Conservation (phyloP, 1,140 invertebrate genomes). For the Bombus cullumanus region DNA sequence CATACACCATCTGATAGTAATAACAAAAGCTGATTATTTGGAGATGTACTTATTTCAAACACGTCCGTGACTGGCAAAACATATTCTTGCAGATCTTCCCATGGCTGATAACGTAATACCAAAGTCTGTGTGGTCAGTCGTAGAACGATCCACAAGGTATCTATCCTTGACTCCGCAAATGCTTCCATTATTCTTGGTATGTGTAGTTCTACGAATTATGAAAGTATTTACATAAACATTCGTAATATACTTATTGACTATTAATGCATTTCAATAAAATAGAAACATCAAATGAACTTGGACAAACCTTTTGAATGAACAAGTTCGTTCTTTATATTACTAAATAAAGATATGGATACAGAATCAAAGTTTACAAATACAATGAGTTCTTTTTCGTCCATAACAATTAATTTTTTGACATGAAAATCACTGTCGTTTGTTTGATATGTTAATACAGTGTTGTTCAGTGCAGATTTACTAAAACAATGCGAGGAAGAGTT, state of each 20-base stretch:
- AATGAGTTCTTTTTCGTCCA: slow-evolving; percentile 33
- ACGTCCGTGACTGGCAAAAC: slow-evolving; percentile 57
- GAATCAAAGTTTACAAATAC: slow-evolving; percentile 48
- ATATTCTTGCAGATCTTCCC: slow-evolving; percentile 63
- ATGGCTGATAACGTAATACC: slow-evolving; percentile 65
- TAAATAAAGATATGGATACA: slow-evolving; percentile 55
- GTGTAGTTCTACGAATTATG: slow-evolving; percentile 55
- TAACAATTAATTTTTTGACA: slow-evolving; percentile 42
- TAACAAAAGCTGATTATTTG: slow-evolving; percentile 67
- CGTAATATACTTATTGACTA: background rate
- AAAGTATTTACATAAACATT: background rate
- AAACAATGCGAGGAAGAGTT: slow-evolving; percentile 43
- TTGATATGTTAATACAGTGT: background rate
- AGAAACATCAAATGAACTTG: background rate
- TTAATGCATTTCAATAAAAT: background rate
- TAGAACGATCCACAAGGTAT: slow-evolving; percentile 70
- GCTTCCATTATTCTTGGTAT: slow-evolving; percentile 61
- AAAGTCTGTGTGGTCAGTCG: slow-evolving; percentile 58
- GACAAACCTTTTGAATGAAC: slow-evolving; percentile 50
- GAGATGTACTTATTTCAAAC: slow-evolving; percentile 47
- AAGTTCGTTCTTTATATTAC: slow-evolving; percentile 20
- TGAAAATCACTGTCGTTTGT: slow-evolving; percentile 21
- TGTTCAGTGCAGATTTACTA: background rate
- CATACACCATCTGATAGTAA: slow-evolving; percentile 71
- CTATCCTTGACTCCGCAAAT: slow-evolving; percentile 33